Evolutionary conservation across 2,888 invertebrate genomes (phyloP), one percentile per base, ranked within the genome.

Genomic region (Athripsodes cinereus): DNA sequence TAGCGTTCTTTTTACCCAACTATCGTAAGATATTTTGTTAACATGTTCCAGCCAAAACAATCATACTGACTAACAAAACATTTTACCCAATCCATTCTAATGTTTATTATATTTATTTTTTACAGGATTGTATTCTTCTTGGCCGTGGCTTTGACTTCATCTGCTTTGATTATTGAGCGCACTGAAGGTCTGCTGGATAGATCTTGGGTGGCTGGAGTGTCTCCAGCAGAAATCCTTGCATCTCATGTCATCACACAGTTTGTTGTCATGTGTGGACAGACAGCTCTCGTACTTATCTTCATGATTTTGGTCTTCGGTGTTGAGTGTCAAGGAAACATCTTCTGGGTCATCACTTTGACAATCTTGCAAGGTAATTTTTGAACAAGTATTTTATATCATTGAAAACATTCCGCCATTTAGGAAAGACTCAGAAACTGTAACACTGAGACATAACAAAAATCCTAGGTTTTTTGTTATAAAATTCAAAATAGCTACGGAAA

Each of bases 181-280:
- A 93, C 90, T 80, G 93, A 94, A 68, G 94, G 96, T 2, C 79
- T 96, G 31, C 74, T 96, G 67, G 96, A 96, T 77, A 80, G 96
- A 64, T 94, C 93, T 55, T 91, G 94, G 87, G 95, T 95, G 40
- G 93, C 96, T 47, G 96, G 96, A 60, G 95, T 96, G 44, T 85
- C 90, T 0, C 91, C 94, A 0, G 87, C 88, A 49, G 96, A 96
- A 76, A 90, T 96, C 68, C 83, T 96, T 65, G 88, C 95, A 72
- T 93, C 94, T 0, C 96, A 96, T 75, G 92, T 96, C 55, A 82
- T 93, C 53, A 95, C 95, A 0, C 96, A 96, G 80, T 93, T 96
- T 74, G 88, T 96, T 61, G 93, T 96, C 18, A 93, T 96, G 91
- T 88, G 91, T 66, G 94, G 95, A 0, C 96, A 96, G 80, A 95